Base-by-base conservation (phyloP, 2,888 invertebrate species). In the Erebia palarica region DNA sequence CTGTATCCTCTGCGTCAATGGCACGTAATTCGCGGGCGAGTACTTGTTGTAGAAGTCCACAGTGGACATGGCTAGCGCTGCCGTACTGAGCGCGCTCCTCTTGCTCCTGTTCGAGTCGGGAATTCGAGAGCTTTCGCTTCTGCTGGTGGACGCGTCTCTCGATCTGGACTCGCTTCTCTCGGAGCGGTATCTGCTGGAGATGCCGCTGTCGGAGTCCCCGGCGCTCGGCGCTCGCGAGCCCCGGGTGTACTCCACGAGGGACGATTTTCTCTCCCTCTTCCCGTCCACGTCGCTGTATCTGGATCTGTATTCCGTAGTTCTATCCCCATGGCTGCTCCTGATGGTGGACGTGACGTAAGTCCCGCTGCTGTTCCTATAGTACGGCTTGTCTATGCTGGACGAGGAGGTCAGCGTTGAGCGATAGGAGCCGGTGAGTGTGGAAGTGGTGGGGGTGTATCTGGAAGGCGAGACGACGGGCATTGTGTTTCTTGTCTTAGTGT, bases 11-110 rank as follows among this genome's bases (percentile, higher is more conserved):
- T 93, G 92, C 0, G 94, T 92, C 57, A 91, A 79, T 74, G 96
- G 96, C 81, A 96, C 94, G 86, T 97, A 96, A 83, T 96, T 95
- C 57, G 95, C 94, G 65, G 96, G 96, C 55, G 96, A 96, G 83
- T 97, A 97, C 86, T 96, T 96, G 81, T 95, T 95, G 82, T 96
- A 95, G 75, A 96, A 87, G 75, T 96, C 96, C 49, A 96, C 95
- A 1, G 94, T 94, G 68, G 93, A 95, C 94, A 94, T 95, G 66
- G 92, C 94, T 80, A 94, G 82, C 47, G 94, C 91, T 51, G 92
- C 92, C 8, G 92, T 94, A 77, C 90, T 91, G 80, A 92, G 91
- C 81, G 87, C 89, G 83, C 86, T 84, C 79, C 94, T 78, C 82
- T 94, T 81, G 71, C 89, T 82, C 73, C 94, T 74, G 75, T 90